Evolutionary conservation across 2,797 vertebrate species (phyloP).

Genomic region (Ispidina lecontei): DNA sequence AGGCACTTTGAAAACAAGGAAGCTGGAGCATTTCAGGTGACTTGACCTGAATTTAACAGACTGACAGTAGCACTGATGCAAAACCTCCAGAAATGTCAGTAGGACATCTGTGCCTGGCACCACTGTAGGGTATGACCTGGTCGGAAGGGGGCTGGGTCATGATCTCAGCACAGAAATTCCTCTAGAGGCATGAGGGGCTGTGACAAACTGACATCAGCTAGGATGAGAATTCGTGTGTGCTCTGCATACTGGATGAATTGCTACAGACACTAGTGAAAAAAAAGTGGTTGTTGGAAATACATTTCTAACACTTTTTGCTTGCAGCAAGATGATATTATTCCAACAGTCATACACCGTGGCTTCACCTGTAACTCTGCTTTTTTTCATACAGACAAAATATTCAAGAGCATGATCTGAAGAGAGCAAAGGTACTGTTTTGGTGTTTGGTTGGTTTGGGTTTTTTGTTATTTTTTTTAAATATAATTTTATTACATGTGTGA

Average conservation of each 20-base stretch:
- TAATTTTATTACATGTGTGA: background rate
- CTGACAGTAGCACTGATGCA: background rate
- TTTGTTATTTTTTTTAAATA: background rate
- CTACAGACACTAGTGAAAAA: conserved; percentile 7
- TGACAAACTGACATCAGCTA: background rate
- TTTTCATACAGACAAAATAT: background rate
- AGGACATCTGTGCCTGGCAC: background rate
- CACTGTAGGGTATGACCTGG: background rate
- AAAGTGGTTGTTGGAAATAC: background rate
- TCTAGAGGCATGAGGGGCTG: background rate
- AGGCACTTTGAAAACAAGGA: conserved; percentile 51
- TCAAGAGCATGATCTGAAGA: background rate
- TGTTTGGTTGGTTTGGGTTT: too few relatives aligned
- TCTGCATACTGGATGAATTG: conserved; percentile 59
- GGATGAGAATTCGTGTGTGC: conserved; percentile 21
- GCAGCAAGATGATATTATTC: background rate
- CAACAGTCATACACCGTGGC: background rate
- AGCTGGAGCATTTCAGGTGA: conserved; percentile 66
- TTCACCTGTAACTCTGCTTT: background rate
- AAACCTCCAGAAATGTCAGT: background rate
- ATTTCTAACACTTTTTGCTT: conserved; percentile 3
- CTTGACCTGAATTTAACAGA: conserved; percentile 56
- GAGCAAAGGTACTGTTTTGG: rapidly evolving
- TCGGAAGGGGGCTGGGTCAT: background rate
- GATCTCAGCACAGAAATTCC: conserved; percentile 15